Percentiles rank a stretch among this genome's conserved stretches.
Evolutionary conservation across 2,888 invertebrate species (phyloP).

Genomic region (Hirtodrosophila alboralis): DNA sequence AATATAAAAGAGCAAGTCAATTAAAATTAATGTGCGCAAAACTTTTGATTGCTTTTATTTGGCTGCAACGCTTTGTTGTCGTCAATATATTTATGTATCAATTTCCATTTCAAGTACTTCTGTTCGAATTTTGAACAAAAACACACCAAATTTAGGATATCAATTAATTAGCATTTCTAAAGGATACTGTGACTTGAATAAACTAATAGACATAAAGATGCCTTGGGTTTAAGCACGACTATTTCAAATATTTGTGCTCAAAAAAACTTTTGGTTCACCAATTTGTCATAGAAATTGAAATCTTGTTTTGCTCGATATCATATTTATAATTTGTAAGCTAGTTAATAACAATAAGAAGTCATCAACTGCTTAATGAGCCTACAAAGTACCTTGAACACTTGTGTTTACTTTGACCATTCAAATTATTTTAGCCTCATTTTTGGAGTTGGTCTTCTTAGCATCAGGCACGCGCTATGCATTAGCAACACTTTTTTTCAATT

Average conservation of each 20-base stretch:
- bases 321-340: slow-evolving; percentile 37
- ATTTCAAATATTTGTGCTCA: background rate
- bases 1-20: slow-evolving; percentile 49
- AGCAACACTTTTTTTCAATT: slow-evolving; percentile 39
- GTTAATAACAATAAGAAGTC: background rate
- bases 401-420: slow-evolving; percentile 3
- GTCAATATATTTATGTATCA: slow-evolving; percentile 26
- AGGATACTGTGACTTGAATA: background rate
- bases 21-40: slow-evolving; percentile 69
- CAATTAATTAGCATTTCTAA: slow-evolving; percentile 49
- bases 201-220: background rate
- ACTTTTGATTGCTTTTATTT: slow-evolving; percentile 48
- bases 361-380: slow-evolving; percentile 26
- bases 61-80: slow-evolving; percentile 35
- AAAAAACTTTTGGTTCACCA: slow-evolving; percentile 21
- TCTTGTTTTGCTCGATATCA: slow-evolving; percentile 27
- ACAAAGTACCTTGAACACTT: slow-evolving; percentile 6
- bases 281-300: slow-evolving; percentile 29
- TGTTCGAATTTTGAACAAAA: slow-evolving; percentile 7
- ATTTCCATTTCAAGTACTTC: slow-evolving; percentile 35
- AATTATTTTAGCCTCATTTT: slow-evolving; percentile 9
- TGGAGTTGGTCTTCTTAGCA: slow-evolving; percentile 3
- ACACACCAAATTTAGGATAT: slow-evolving; percentile 6
- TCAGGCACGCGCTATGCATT: slow-evolving; percentile 24
- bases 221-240: background rate